Conservation (phyloP, 2,888 invertebrate genomes). For the Chymomyza amoena region DNA sequence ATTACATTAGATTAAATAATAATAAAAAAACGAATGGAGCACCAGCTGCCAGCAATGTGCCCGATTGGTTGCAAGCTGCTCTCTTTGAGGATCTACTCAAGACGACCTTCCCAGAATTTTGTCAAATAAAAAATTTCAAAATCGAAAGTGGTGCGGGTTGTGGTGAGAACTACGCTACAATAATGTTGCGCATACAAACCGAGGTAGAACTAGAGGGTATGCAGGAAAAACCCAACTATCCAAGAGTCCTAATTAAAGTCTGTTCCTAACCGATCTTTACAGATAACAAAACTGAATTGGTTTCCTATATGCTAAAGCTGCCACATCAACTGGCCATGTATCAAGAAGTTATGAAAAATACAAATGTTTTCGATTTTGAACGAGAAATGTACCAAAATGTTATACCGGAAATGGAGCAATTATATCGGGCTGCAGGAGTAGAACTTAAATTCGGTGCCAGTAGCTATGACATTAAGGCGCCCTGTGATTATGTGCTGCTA, state of each 20-base stretch:
- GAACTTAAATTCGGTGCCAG: conserved; percentile 58
- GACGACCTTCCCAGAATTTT: conserved; percentile 25
- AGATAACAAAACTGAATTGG: conserved; percentile 37
- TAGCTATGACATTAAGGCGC: conserved; percentile 47
- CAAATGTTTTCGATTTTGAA: conserved; percentile 62
- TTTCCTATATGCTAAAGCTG: conserved; percentile 58
- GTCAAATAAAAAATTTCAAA: conserved; percentile 40
- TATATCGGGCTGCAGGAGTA: conserved; percentile 59
- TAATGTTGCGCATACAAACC: conserved; percentile 65
- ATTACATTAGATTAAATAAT: too few relatives aligned
- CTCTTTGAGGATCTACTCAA: conserved; percentile 33
- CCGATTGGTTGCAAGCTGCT: conserved; percentile 38
- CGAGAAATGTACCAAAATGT: conserved; percentile 60
- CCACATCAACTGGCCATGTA: conserved; percentile 38
- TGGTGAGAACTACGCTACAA: conserved; percentile 75
- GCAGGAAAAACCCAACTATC: background rate
- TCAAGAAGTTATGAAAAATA: conserved; percentile 30
- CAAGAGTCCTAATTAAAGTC: conserved; percentile 21
- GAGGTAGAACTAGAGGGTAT: conserved; percentile 64
- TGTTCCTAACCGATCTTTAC: conserved; percentile 46
- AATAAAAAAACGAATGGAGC: conserved; percentile 7
- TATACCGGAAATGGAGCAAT: conserved; percentile 66
- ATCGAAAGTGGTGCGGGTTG: conserved; percentile 46
- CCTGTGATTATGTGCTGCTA: conserved; percentile 49
- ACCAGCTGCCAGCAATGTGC: conserved; percentile 18